Conservation (phyloP, 2,797 vertebrate species). For the Tokudaia muenninki region DNA sequence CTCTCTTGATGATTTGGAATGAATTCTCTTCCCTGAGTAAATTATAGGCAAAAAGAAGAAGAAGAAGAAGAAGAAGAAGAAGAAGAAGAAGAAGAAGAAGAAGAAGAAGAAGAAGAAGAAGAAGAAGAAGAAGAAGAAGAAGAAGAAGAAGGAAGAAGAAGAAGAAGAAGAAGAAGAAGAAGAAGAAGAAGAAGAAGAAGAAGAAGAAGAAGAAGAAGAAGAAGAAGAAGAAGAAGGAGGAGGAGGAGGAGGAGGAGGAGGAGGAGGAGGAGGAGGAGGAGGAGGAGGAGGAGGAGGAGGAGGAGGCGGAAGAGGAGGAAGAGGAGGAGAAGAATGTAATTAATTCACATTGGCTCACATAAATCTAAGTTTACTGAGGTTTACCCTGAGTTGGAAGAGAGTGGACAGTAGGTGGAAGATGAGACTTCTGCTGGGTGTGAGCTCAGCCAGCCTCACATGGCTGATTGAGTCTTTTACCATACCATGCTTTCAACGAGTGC, state of each 20-base stretch:
- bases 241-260: too few species aligned
- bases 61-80: constrained; percentile 5
- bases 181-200: too few species aligned
- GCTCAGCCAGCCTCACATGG: not conserved
- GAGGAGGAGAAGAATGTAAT: constrained; percentile 10
- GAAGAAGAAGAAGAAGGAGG: too few species aligned
- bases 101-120: too few species aligned
- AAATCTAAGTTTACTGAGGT: not conserved
- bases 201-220: too few species aligned
- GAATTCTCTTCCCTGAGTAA: constrained; percentile 15
- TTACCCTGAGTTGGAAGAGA: not conserved
- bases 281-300: too few species aligned
- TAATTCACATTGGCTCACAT: not conserved
- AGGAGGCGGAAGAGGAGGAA: constrained; percentile 53
- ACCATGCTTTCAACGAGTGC: not conserved
- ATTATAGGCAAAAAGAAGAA: constrained; percentile 47
- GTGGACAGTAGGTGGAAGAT: not conserved
- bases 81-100: too few species aligned
- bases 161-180: too few species aligned
- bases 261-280: too few species aligned
- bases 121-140: too few species aligned
- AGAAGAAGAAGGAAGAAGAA: too few species aligned
- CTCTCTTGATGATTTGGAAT: not conserved
- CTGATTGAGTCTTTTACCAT: not conserved
- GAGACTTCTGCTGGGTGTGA: not conserved